Base-by-base conservation (phyloP, 30 jellyfish, hydroid and myxozoan genomes). In the Nemopilema nomurai region DNA sequence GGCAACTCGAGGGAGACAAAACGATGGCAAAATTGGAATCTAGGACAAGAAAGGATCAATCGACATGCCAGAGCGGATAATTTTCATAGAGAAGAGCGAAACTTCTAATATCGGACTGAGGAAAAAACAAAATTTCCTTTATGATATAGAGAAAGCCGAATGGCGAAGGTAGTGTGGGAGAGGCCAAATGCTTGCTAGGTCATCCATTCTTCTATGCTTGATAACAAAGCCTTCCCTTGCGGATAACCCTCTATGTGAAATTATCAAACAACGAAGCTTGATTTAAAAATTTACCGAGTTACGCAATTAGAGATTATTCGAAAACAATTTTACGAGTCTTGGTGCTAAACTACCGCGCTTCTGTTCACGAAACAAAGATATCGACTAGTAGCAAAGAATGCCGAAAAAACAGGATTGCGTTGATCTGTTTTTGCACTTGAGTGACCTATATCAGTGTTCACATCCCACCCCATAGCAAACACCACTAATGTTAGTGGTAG, bases 161-260 rank as follows among this genome's bases (percentile, higher is more conserved):
- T 41, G 13, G 9, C 57, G 13, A 13, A 41, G 9, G 13, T 13
- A 41, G 51, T 62, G 27, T 22, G 20, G 79, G 79, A 77, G 78
- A 77, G 77, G 51, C 17, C 76, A 64, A 19, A 41, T 41, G 6
- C 57, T 6, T 41, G 6, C 87, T 77, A 32, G 87, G 87, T 77
- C 87, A 77, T 77, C 70, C 62, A 52, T 77, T 77, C 77, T 77
- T 31, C 31, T 1, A 69, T 18, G 30, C 8, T 19, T 77, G 87
- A 77, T 52, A 77, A 62, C 87, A 77, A 16, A 77, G 30, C 65
- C 65, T 31, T 77, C 71, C 64, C 78, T 66, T 77, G 87, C 78
- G 79, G 87, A 77, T 77, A 77, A 62, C 83, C 50, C 69, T 73
- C 83, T 73, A 41, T 31, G 49, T 30, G 83, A 73, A 73, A 73